Conservation (phyloP, 2,797 vertebrate species). For the Sparidentex hasta region DNA sequence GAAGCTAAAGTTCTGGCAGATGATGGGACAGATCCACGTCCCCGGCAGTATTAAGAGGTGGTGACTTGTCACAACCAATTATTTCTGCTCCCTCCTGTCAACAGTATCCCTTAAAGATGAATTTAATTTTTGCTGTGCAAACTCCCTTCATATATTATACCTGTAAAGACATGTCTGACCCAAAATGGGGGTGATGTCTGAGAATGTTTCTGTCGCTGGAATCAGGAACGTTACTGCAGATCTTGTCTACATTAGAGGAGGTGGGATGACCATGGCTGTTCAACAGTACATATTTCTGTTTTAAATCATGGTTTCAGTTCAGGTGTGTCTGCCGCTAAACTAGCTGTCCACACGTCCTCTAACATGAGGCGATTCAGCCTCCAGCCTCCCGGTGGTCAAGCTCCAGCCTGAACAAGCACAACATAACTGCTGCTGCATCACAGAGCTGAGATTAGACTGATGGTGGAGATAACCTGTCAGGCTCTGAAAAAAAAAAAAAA, state of each 20-base stretch:
- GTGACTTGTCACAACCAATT: slow-evolving; percentile 15
- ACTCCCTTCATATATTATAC: neutral
- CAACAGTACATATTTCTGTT: slow-evolving; percentile 10
- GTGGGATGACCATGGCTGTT: neutral
- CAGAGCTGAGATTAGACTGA: slow-evolving; percentile 37
- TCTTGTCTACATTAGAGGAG: neutral
- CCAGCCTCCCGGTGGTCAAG: slow-evolving; percentile 46
- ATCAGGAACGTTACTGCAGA: neutral
- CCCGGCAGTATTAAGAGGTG: slow-evolving; percentile 3
- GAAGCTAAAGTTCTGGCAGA: slow-evolving; percentile 19
- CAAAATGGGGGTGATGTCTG: neutral
- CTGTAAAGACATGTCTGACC: neutral
- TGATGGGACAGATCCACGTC: slow-evolving; percentile 24
- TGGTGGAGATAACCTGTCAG: slow-evolving; percentile 62
- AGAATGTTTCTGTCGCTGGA: slow-evolving; percentile 1
- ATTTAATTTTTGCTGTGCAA: slow-evolving; percentile 3
- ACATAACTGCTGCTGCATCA: slow-evolving; percentile 22
- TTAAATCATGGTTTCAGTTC: slow-evolving; percentile 16
- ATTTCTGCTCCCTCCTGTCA: slow-evolving; percentile 14
- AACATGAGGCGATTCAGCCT: slow-evolving; percentile 51
- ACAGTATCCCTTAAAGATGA: neutral
- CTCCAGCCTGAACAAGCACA: slow-evolving; percentile 59
- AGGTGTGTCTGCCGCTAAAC: slow-evolving; percentile 32
- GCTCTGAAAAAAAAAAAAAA: slow-evolving; percentile 12
- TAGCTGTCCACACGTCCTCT: slow-evolving; percentile 34